A percentile compares a stretch with the other conserved stretches of the same genome.
Evolutionary conservation across 2,797 vertebrate genomes (phyloP).

Genomic region (Steatocranus sp.): DNA sequence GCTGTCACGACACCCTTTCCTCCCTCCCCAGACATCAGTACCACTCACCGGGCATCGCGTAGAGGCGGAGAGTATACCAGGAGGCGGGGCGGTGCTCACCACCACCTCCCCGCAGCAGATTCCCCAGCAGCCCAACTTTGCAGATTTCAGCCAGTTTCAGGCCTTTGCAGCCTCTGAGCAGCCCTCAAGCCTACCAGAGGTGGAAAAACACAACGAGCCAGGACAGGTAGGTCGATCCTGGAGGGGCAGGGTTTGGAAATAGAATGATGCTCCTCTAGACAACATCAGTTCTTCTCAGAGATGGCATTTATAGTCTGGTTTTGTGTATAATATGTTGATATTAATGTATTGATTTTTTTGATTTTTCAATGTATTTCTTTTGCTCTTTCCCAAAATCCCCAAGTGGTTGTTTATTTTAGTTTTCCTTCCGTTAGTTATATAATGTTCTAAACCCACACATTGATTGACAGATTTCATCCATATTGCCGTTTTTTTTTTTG

Average conservation of each 20-base stretch:
- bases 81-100: slow-evolving; percentile 56
- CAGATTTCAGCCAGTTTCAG: slow-evolving; percentile 98
- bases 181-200: slow-evolving; percentile 81
- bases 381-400: background rate
- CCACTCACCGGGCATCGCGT: slow-evolving; percentile 82
- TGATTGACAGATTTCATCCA: background rate
- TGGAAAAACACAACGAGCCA: slow-evolving; percentile 82
- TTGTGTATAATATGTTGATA: background rate
- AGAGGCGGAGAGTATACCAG: slow-evolving; percentile 80
- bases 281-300: background rate
- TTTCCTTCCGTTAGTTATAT: background rate
- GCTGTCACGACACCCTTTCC: background rate
- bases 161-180: slow-evolving; percentile 83
- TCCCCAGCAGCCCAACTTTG: slow-evolving; percentile 98
- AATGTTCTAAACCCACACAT: background rate
- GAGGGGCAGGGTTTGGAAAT: background rate
- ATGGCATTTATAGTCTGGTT: background rate
- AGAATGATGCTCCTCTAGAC: background rate
- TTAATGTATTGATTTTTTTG: background rate
- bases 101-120: slow-evolving; percentile 97
- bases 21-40: slow-evolving; percentile 75
- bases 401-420: background rate
- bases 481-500: rapidly evolving
- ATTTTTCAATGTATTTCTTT: background rate
- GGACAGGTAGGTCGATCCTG: slow-evolving; percentile 73